Base-by-base conservation (phyloP, 2,797 vertebrate genomes). In the Gambusia yucatana region DNA sequence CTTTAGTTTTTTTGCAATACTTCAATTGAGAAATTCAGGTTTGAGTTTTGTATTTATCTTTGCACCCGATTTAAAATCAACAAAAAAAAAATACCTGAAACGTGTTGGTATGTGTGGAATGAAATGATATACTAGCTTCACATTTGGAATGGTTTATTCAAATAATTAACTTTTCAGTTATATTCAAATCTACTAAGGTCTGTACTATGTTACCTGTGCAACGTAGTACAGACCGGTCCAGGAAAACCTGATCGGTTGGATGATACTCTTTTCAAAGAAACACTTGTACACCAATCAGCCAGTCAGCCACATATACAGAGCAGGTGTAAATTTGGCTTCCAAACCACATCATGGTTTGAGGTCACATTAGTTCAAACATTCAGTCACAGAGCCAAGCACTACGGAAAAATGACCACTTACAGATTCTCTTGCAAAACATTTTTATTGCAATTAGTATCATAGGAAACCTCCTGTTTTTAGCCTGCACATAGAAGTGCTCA, bases 381-480 rank as follows among this genome's bases (percentile, higher is more conserved):
- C 3, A 13, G 13, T 46, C 41, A 70, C 25, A 70, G 13, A 70
- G 10, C 20, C 4, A 13, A 69, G 16, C n/a, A 22, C 25, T 28
- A 44, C 2, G 8, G 4, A 79, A 84, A 77, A 85, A 81, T 52
- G 39, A 82, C 20, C 79, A 39, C 44, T 77, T 65, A 52, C 70
- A 36, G 43, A 25, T 33, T 75, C 70, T 88, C 39, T 89, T 91
- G 87, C 88, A 90, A 93, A 93, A 79, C 81, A 72, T 87, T 94
- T 93, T 94, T 95, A 92, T 93, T 94, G 92, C 93, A 93, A 93
- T 94, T 92, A 50, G 83, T 78, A 79, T 82, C 82, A 86, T 83
- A 79, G 78, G 85, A 90, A 91, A 82, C 82, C 84, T 90, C 78
- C 71, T 82, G 71, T 81, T 78, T 77, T 82, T 59, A 77, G 67